phyloP scores from a whole-genome alignment of 2,113 vertebrate species.

The Chloropsis cyanopogon region DNA sequence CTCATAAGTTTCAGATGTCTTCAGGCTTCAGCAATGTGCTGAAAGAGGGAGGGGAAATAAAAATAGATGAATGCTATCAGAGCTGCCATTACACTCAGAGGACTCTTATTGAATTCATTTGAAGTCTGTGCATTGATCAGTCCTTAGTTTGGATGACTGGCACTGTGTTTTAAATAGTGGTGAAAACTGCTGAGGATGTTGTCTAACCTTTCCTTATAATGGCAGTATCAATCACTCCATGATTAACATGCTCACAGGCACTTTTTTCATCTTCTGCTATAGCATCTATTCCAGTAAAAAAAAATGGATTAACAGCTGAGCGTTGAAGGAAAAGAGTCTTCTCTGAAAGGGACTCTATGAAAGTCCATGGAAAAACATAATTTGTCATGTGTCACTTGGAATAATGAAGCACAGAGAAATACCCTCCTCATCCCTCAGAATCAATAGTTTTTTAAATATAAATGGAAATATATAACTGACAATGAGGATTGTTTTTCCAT shows the following conservation, averaged over 20 bases:
- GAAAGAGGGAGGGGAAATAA: background rate
- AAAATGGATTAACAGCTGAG: background rate
- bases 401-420: background rate
- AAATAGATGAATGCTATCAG: background rate
- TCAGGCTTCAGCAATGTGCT: background rate
- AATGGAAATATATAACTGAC: background rate
- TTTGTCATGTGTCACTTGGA: conserved; percentile 7
- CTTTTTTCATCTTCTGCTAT: background rate
- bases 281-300: background rate
- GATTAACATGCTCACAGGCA: background rate
- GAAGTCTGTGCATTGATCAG: background rate
- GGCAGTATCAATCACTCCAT: background rate
- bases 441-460: background rate
- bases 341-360: background rate
- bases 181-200: conserved; percentile 20
- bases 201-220: background rate
- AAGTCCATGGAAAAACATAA: background rate
- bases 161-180: background rate
- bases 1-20: background rate
- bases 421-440: background rate
- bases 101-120: background rate
- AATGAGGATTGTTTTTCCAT: background rate
- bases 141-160: background rate
- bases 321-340: background rate
- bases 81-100: background rate